phyloP scores from a whole-genome alignment of 2,888 invertebrate species.

The Andrena hattorfiana region DNA sequence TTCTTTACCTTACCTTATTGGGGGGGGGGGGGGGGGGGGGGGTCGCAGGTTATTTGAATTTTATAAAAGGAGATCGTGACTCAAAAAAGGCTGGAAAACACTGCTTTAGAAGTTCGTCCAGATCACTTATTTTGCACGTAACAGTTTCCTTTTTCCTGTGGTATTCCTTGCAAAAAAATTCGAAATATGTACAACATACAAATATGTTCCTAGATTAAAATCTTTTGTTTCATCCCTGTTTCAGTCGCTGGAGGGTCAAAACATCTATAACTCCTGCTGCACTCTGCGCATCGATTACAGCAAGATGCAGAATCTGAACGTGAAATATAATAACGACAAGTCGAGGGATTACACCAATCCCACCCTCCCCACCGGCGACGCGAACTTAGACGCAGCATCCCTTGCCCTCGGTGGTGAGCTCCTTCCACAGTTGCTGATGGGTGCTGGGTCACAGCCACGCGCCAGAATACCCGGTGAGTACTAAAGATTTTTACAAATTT shows the following conservation, averaged over 20 bases:
- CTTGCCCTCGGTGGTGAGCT: conserved; percentile 90
- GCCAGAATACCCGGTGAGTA: conserved; percentile 83
- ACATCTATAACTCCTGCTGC: conserved; percentile 99
- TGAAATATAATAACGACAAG: conserved; percentile 99
- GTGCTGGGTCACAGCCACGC: conserved; percentile 84
- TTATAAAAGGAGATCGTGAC: too few relatives aligned
- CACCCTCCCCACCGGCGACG: conserved; percentile 97
- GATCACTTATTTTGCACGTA: too few relatives aligned
- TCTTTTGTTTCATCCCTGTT: conserved; percentile 32
- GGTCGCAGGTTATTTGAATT: too few relatives aligned
- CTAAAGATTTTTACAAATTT: background rate
- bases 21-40: too few relatives aligned
- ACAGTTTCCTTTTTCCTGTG: too few relatives aligned
- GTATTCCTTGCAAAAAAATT: too few relatives aligned
- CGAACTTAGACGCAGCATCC: conserved; percentile 88
- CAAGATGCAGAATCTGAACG: conserved; percentile 98
- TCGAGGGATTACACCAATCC: conserved; percentile 99
- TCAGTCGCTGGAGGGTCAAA: conserved; percentile 98
- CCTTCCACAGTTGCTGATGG: conserved; percentile 86
- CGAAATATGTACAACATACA: background rate
- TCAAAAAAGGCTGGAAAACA: too few relatives aligned
- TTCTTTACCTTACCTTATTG: too few relatives aligned
- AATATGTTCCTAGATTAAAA: background rate
- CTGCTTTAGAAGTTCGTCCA: too few relatives aligned
- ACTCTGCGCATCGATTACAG: conserved; percentile 99